Conservation (phyloP, 1,140 invertebrate genomes). For the Thalassaphorura encarpata region DNA sequence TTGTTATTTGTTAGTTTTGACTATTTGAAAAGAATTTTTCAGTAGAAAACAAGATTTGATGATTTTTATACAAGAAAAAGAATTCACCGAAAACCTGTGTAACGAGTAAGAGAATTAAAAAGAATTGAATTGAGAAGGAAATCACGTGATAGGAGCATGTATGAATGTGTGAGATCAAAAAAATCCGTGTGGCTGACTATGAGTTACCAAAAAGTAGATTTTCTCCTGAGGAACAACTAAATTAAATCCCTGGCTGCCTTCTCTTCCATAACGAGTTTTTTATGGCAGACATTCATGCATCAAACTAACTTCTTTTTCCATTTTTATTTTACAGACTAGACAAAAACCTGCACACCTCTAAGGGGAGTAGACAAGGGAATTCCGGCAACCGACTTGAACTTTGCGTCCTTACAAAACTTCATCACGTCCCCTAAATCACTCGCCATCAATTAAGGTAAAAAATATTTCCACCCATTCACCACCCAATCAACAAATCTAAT, state of each 20-base stretch:
- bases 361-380: conserved; percentile 64
- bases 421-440: conserved; percentile 57
- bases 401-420: conserved; percentile 62
- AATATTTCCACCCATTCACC: neutral
- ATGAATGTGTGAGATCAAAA: too few relatives aligned
- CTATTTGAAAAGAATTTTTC: too few relatives aligned
- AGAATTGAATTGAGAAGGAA: too few relatives aligned
- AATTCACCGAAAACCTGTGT: too few relatives aligned
- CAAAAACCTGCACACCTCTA: conserved; percentile 58
- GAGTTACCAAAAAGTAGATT: neutral
- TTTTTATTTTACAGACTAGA: conserved; percentile 49
- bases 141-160: too few relatives aligned
- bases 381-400: conserved; percentile 65
- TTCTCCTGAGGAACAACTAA: neutral
- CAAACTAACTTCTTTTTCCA: conserved; percentile 17
- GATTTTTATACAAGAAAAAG: too few relatives aligned
- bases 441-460: neutral
- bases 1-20: too few relatives aligned
- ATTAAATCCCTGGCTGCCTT: neutral
- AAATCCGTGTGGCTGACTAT: neutral
- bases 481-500: neutral
- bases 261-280: neutral
- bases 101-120: too few relatives aligned
- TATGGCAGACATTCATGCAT: neutral
- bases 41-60: too few relatives aligned